phyloP scores from a whole-genome alignment of 1,140 invertebrate species.

The Drosophila bifasciata region DNA sequence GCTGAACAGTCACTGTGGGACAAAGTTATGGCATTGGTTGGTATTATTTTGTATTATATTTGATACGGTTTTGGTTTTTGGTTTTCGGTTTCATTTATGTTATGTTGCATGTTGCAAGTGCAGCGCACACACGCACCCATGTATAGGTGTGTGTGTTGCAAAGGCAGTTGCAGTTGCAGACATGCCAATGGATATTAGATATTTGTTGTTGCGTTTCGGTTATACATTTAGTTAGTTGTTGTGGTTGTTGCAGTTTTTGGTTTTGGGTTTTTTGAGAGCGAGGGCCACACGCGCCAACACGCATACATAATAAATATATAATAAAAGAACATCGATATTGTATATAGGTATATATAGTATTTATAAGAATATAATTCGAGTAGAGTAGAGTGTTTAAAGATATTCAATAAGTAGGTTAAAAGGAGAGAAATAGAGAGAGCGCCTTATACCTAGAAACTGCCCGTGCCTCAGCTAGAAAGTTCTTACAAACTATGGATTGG shows the following conservation, averaged over 20 bases:
- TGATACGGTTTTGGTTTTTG: constrained; percentile 49
- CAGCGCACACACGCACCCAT: constrained; percentile 22
- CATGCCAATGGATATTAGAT: constrained; percentile 30
- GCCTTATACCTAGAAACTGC: constrained; percentile 50
- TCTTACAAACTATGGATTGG: constrained; percentile 59
- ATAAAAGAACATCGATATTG: constrained; percentile 63
- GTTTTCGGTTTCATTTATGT: constrained; percentile 56
- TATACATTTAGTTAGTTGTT: constrained; percentile 52
- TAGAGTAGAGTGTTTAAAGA: constrained; percentile 28
- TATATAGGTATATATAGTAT: no score
- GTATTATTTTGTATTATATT: constrained; percentile 74
- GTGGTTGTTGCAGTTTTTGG: constrained; percentile 49
- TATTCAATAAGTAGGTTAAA: constrained; percentile 24
- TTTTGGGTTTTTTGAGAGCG: constrained; percentile 38
- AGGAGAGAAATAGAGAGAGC: constrained; percentile 14
- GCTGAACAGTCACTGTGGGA: constrained; percentile 88
- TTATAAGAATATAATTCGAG: constrained; percentile 50
- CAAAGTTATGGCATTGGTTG: constrained; percentile 80
- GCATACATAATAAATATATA: constrained; percentile 57
- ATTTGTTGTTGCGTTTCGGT: constrained; percentile 38
- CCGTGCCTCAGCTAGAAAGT: constrained; percentile 28
- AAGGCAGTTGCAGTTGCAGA: constrained; percentile 10
- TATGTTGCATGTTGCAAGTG: constrained; percentile 33
- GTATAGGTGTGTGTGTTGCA: constrained; percentile 10
- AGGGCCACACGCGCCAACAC: constrained; percentile 64